These are phyloP conservation scores for Limnodromus scolopaceus DNA, from an alignment of 2,797 vertebrate genomes.

Conservation along the genomic window DNA sequence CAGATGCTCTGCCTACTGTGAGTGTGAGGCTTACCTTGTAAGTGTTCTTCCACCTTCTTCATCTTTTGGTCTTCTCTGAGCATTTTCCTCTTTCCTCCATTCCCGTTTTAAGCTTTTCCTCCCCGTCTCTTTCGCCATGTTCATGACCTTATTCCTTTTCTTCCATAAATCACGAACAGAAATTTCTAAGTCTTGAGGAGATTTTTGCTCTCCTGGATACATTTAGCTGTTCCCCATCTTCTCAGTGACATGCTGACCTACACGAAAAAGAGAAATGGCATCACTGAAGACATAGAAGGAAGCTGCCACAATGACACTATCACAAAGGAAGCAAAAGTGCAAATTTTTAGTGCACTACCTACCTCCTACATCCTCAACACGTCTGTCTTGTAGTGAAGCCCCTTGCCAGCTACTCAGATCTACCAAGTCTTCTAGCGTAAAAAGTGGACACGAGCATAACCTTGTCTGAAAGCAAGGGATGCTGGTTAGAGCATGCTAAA, in stretches of 20 bases:
- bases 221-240: constrained; percentile 5
- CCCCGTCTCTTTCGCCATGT: neutral
- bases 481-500: neutral
- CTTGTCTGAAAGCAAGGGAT: neutral
- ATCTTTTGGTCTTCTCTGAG: neutral
- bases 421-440: neutral
- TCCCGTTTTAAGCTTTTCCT: neutral
- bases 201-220: neutral
- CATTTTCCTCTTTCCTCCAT: neutral
- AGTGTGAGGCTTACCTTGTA: neutral
- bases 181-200: constrained; percentile 24
- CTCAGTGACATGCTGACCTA: neutral
- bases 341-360: neutral
- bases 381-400: neutral
- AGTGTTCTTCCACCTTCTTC: neutral
- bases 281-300: neutral
- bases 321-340: neutral
- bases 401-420: neutral
- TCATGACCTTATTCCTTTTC: constrained; percentile 12
- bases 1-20: neutral
- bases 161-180: constrained; percentile 37
- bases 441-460: neutral
- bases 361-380: neutral
- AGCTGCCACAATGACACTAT: neutral
- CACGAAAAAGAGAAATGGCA: neutral